Evolutionary conservation across 2,888 invertebrate genomes (phyloP).

Genomic region (Ichneumoninae sp.): DNA sequence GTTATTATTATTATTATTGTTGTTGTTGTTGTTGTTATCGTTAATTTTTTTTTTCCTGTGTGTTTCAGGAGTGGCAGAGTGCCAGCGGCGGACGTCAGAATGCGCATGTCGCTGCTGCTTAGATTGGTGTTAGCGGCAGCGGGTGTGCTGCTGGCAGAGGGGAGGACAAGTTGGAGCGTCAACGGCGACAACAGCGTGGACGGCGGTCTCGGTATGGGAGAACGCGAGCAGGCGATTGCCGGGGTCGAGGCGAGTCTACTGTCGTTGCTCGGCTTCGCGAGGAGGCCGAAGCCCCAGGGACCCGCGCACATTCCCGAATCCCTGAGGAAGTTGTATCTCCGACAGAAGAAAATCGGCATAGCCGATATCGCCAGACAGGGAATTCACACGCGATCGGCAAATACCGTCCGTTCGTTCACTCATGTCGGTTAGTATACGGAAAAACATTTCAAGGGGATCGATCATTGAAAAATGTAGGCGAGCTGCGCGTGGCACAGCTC

Average conservation of each 20-base stretch:
- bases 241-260: slow-evolving; percentile 87
- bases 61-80: slow-evolving; percentile 80
- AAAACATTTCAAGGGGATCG: background rate
- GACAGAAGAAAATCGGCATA: slow-evolving; percentile 88
- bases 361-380: slow-evolving; percentile 89
- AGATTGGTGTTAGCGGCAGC: slow-evolving; percentile 83
- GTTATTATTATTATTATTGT: background rate
- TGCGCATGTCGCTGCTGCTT: slow-evolving; percentile 83
- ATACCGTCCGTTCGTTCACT: slow-evolving; percentile 93
- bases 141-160: slow-evolving; percentile 78
- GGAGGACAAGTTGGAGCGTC: slow-evolving; percentile 84
- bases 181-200: slow-evolving; percentile 80
- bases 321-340: slow-evolving; percentile 91
- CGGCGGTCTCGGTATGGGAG: slow-evolving; percentile 65
- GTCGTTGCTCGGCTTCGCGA: slow-evolving; percentile 87
- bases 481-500: no score
- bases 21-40: background rate
- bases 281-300: slow-evolving; percentile 86
- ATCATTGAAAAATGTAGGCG: background rate
- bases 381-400: slow-evolving; percentile 90
- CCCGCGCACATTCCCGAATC: slow-evolving; percentile 89
- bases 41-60: slow-evolving; percentile 58
- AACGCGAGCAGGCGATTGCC: slow-evolving; percentile 82
- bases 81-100: slow-evolving; percentile 81
- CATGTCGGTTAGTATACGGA: slow-evolving; percentile 88